Evolutionary conservation across 2,113 vertebrate genomes (phyloP).

Genomic region (Peromyscus californicus): DNA sequence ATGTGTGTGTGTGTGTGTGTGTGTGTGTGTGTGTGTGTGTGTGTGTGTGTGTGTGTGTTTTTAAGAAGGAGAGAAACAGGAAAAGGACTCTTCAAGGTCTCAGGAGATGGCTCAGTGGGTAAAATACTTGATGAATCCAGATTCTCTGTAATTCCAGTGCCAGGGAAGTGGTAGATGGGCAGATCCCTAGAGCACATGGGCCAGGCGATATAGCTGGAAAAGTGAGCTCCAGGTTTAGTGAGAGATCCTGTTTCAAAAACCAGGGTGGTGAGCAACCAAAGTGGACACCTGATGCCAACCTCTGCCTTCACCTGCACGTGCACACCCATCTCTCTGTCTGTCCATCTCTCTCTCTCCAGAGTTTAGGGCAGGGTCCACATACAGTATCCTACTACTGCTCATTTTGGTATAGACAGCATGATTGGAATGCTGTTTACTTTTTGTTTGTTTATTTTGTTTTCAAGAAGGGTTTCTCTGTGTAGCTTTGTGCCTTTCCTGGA

Average conservation of each 20-base stretch:
- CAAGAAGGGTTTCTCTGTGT: too few species aligned
- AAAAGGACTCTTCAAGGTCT: neutral
- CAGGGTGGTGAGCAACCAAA: too few species aligned
- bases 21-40: too few species aligned
- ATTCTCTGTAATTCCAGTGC: neutral
- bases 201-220: neutral
- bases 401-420: neutral
- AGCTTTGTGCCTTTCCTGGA: too few species aligned
- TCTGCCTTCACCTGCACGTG: neutral
- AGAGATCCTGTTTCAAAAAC: neutral
- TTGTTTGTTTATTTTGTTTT: too few species aligned
- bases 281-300: neutral
- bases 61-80: neutral
- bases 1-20: too few species aligned
- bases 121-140: too few species aligned
- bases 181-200: neutral
- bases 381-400: neutral
- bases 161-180: neutral
- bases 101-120: neutral
- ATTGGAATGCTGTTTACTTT: neutral
- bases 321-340: neutral
- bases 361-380: neutral
- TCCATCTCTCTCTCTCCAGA: neutral
- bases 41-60: too few species aligned
- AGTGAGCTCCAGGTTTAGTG: neutral